Conservation (phyloP, 2,113 vertebrate species). For the Engystomops pustulosus region DNA sequence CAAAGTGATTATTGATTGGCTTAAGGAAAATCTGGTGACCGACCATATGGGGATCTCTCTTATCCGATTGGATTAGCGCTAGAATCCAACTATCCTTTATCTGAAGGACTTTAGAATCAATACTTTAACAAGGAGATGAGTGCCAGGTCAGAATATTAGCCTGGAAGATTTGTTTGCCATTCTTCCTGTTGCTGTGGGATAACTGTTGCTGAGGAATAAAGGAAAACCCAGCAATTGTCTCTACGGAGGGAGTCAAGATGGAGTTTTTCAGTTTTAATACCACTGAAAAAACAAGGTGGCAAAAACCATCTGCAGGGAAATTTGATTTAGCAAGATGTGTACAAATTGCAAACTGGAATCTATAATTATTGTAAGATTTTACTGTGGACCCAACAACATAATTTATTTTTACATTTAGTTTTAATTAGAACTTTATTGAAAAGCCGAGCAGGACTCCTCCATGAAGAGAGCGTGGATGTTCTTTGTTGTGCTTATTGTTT, state of each 20-base stretch:
- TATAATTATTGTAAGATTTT: background rate
- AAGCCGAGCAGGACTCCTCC: background rate
- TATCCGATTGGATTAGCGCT: conserved; percentile 72
- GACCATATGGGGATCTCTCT: conserved; percentile 73
- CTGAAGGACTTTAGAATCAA: conserved; percentile 67
- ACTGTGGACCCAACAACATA: background rate
- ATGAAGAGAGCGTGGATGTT: background rate
- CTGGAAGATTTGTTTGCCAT: conserved; percentile 56
- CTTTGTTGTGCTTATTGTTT: background rate
- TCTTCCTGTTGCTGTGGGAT: conserved; percentile 52
- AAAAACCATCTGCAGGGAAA: too few species aligned
- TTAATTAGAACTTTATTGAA: background rate
- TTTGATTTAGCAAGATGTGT: too few species aligned
- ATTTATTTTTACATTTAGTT: background rate
- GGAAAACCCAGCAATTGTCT: background rate
- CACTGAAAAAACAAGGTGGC: too few species aligned
- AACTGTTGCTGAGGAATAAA: conserved; percentile 54
- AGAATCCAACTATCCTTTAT: conserved; percentile 62
- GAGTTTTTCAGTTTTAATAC: background rate
- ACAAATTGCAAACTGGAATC: background rate
- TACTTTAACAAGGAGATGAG: conserved; percentile 64
- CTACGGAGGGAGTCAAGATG: background rate
- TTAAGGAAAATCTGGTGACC: conserved; percentile 67
- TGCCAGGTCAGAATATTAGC: conserved; percentile 65
- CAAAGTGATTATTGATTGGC: conserved; percentile 76